Evolutionary conservation across 2,888 invertebrate genomes (phyloP), one percentile per base, ranked within the genome.

Genomic region (Lumbricus terrestris): DNA sequence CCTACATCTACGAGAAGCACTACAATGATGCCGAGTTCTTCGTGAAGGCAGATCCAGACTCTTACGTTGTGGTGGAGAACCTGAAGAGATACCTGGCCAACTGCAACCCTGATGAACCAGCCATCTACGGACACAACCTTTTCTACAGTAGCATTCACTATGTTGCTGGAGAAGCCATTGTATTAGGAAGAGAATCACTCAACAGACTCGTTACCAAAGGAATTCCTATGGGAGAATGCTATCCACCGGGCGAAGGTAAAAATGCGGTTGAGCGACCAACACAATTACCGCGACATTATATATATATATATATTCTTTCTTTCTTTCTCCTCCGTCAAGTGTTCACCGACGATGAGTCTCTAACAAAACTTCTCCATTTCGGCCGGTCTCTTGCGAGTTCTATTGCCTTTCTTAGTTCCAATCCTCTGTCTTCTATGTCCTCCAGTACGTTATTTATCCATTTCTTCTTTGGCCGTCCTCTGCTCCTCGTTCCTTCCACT

Each of bases 1-100:
- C 54, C n/a, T 89, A 91, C 88, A 82, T 92, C 3, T 91, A 90
- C 37, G 35, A 91, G 42, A 89, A 91, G 38, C 83, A 90, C 33
- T 33, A 88, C 15, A 38, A 89, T 35, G 42, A 88, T 5, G 40
- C 40, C 11, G 88, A 88, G 1, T 90, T 88, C 69, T 89, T 90
- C 37, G 54, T 90, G 35, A 89, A 90, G 42, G 89, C 90, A 35
- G 90, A 90, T 83, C 90, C 90, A 29, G 90, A 90, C 82, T 88
- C 90, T 29, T 90, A 90, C 89, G 35, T 90, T 8, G 54, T 69
- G 88, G 82, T 90, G 15, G 89, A 89, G 37, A 89, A 89, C 35
- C 89, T 90, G 5, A 89, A 89, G 82, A n/a, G 35, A 29, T 90
- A 88, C 37, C 89, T 90, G 5, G 23, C 89, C 34, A 38, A 82